These are phyloP conservation scores for Galago senegalensis DNA, from an alignment of 2,797 vertebrate species.

Conservation along the genomic window DNA sequence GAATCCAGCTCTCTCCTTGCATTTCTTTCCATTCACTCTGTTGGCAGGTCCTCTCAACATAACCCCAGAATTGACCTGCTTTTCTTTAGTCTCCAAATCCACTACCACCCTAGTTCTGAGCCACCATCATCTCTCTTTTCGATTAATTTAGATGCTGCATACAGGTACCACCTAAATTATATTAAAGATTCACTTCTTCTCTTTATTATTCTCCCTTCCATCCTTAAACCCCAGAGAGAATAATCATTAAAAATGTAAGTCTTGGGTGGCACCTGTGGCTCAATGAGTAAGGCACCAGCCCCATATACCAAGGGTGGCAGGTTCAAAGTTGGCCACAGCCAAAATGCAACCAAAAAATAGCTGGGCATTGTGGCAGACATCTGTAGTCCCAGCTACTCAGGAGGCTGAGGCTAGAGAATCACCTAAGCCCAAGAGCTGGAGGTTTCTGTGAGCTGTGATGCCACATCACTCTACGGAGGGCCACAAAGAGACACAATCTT, in stretches of 20 bases:
- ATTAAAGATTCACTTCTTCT: not conserved
- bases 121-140: not conserved
- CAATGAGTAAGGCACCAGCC: too few relatives aligned
- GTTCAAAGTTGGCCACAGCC: too few relatives aligned
- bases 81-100: not conserved
- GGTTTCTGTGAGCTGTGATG: too few relatives aligned
- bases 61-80: not conserved
- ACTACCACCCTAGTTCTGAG: not conserved
- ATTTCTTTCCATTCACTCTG: not conserved
- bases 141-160: not conserved
- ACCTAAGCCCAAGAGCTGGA: too few relatives aligned
- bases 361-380: too few relatives aligned
- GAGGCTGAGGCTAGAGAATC: too few relatives aligned
- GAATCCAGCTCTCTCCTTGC: not conserved
- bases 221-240: not conserved
- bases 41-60: not conserved
- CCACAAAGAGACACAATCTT: too few relatives aligned
- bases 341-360: too few relatives aligned
- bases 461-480: too few relatives aligned
- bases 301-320: too few relatives aligned
- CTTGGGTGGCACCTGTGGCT: too few relatives aligned
- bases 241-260: not conserved
- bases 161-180: not conserved
- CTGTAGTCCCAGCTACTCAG: too few relatives aligned
- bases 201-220: not conserved